phyloP scores from a whole-genome alignment of 1,140 invertebrate species.

The Plectrocnemia conspersa region DNA sequence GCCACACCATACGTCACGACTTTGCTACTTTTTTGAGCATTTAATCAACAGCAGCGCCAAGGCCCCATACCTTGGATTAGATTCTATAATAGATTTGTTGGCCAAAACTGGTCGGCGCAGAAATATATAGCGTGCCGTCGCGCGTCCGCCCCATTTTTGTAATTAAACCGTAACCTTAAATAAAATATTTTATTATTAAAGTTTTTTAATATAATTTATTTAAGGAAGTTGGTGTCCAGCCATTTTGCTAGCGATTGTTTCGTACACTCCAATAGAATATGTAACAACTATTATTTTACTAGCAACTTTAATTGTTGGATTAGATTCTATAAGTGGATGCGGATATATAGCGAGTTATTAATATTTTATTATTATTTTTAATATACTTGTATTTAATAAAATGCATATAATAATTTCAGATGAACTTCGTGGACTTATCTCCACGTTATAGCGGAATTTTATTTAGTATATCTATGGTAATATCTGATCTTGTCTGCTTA shows the following conservation, averaged over 20 bases:
- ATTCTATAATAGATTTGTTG: no score
- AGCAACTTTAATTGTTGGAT: neutral
- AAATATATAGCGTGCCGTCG: no score
- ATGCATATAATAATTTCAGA: neutral
- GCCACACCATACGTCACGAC: no score
- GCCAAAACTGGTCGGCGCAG: no score
- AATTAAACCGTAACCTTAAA: no score
- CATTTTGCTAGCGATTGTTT: neutral
- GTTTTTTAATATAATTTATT: neutral
- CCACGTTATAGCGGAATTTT: slow-evolving; percentile 6
- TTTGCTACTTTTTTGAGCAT: no score
- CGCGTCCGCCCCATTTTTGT: no score
- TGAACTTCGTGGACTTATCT: slow-evolving; percentile 11
- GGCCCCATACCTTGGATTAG: no score
- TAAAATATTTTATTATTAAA: neutral
- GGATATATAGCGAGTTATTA: slow-evolving; percentile 2
- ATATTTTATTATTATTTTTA: neutral
- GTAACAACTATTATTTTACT: neutral
- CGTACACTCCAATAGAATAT: slow-evolving; percentile 7
- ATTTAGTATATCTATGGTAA: neutral
- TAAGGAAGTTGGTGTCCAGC: slow-evolving; percentile 8
- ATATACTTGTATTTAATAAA: neutral
- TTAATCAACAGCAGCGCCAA: no score
- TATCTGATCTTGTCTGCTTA: neutral
- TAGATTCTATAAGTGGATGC: slow-evolving; percentile 5